Evolutionary conservation across 1,140 invertebrate species (phyloP).

Genomic region (honey bee (Apis mellifera)): DNA sequence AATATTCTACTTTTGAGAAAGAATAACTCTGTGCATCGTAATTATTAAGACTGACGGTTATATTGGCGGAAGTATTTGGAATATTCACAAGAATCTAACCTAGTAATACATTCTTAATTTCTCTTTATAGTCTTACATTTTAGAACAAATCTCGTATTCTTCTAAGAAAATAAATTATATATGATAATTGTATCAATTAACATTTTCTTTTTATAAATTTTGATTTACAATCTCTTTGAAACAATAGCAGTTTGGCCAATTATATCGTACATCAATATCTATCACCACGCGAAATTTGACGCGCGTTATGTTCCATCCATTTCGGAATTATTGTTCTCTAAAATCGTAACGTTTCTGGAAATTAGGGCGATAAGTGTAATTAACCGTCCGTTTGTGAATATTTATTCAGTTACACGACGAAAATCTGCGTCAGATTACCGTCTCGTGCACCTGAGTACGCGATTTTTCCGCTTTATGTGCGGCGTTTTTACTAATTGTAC

Average conservation of each 20-base stretch:
- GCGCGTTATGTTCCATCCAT: not conserved
- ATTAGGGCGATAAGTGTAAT: not conserved
- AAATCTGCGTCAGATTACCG: not conserved
- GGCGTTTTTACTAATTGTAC: slow-evolving; percentile 9
- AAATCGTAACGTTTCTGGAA: not conserved
- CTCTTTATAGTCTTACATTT: no score
- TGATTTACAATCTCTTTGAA: slow-evolving; percentile 12
- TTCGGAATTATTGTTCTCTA: not conserved
- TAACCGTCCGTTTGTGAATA: not conserved
- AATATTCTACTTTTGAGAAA: no score
- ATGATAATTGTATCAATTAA: no score
- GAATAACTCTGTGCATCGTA: no score
- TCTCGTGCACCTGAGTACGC: not conserved
- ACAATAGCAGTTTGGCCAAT: not conserved
- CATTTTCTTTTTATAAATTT: not conserved
- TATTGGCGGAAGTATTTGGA: no score
- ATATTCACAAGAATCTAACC: no score
- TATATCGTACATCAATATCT: not conserved
- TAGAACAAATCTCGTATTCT: no score
- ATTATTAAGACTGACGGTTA: no score
- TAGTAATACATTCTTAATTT: no score
- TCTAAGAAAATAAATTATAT: no score
- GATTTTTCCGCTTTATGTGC: not conserved
- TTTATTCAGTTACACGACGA: not conserved
- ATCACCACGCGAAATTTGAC: not conserved